These are phyloP conservation scores for Philonicus albiceps DNA, from an alignment of 2,888 invertebrate genomes.

Conservation along the genomic window DNA sequence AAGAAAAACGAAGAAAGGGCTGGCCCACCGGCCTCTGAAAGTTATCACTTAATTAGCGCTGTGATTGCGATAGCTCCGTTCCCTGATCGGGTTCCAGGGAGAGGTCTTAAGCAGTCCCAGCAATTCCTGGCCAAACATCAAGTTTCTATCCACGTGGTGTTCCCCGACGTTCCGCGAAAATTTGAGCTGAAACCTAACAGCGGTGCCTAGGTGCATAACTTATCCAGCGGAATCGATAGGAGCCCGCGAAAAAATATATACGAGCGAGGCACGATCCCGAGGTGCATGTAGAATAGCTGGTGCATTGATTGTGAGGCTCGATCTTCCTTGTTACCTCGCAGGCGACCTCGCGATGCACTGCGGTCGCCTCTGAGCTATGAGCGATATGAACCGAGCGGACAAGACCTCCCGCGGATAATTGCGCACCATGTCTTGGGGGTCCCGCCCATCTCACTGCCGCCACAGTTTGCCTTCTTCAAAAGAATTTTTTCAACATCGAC, in stretches of 20 bases:
- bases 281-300: neutral
- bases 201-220: neutral
- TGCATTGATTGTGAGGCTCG: constrained; percentile 33
- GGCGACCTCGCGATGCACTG: constrained; percentile 8
- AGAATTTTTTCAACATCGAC: constrained; percentile 6
- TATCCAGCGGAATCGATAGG: neutral
- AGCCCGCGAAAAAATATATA: constrained; percentile 7
- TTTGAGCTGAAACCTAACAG: neutral
- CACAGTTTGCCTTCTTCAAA: neutral
- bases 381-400: constrained; percentile 31
- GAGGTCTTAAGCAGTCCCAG: neutral
- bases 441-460: constrained; percentile 58
- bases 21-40: neutral
- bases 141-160: constrained; percentile 5
- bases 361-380: constrained; percentile 17
- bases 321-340: constrained; percentile 32
- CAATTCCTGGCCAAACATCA: neutral
- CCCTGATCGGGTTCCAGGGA: neutral
- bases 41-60: constrained; percentile 25
- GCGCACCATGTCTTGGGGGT: constrained; percentile 61
- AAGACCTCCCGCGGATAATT: constrained; percentile 63
- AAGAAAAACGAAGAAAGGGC: neutral
- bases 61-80: neutral
- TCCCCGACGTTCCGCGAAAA: neutral
- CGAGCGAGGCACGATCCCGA: constrained; percentile 25